Base-by-base conservation (phyloP, 37 sponge, comb jelly and placozoan genomes). In the Theonella swinhoei region DNA sequence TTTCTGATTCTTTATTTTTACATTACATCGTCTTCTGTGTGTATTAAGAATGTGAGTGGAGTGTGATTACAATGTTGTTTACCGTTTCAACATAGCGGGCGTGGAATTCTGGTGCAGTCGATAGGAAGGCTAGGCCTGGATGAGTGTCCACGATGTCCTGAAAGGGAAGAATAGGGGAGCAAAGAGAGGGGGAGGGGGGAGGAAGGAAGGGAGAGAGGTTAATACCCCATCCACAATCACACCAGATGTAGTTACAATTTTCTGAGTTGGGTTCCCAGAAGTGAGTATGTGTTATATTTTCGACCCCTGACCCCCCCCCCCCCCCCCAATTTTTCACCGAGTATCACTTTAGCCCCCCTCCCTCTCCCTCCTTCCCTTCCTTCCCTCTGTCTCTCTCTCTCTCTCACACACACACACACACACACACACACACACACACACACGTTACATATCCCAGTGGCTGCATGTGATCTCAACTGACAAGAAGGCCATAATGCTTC, bases 81-180 rank as follows among this genome's bases (percentile, higher is more conserved):
- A 98, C 99, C 28, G 99, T 98, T 68, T 98, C 96, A 39, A 98
- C 75, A 75, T 98, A 98, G 83, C 99, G 77, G 9, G 89, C 81
- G 76, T 99, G 99, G 64, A 99, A 99, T 43, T 99, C 99, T 32
- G 97, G 97, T 40, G 95, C 89, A 23, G 96, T 72, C 28, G 64
- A 33, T 0, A 99, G 86, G 76, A 96, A 94, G 1, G 91, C 83
- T 68, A 99, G 87, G 23, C 99, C 99, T 17, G 99, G 99, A 58
- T 99, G 99, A n/a, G 89, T 84, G 61, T 99, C 94, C 14, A 99
- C 90, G 28, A 99, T 71, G 74, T 99, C 99, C 93, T 99, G 78
- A n/a, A n/a, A n/a, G n/a, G n/a, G n/a, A n/a, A 8, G 40, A 17
- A 67, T 32, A 25, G 38, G 77, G 54, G 77, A 60, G 77, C 59